These are phyloP conservation scores for Junonia oenone DNA, from an alignment of 2,888 invertebrate genomes.

Conservation along the genomic window DNA sequence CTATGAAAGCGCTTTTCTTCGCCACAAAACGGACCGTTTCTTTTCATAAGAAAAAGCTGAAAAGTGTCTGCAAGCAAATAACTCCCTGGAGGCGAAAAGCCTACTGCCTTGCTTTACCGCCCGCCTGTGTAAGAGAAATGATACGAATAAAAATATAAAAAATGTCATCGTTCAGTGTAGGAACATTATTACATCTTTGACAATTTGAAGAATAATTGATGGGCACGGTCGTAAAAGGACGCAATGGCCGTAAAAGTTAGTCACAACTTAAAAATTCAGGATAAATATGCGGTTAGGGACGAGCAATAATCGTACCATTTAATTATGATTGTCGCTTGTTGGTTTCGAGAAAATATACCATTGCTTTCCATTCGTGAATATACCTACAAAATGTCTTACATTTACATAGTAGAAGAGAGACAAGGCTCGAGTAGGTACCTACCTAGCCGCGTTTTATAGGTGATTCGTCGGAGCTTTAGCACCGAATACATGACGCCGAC, in stretches of 20 bases:
- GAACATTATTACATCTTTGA: slow-evolving; percentile 23
- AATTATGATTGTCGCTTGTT: slow-evolving; percentile 60
- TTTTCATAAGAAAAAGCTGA: slow-evolving; percentile 79
- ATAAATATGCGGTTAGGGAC: slow-evolving; percentile 6
- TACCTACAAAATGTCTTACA: slow-evolving; percentile 60
- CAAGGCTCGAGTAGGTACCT: slow-evolving; percentile 42
- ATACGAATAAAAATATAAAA: slow-evolving; percentile 65
- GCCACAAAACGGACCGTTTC: slow-evolving; percentile 78
- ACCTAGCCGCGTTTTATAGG: slow-evolving; percentile 33
- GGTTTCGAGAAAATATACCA: slow-evolving; percentile 57
- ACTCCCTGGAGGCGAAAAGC: slow-evolving; percentile 75
- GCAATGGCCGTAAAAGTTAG: slow-evolving; percentile 5
- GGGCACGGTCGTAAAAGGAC: background rate
- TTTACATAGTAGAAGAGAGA: slow-evolving; percentile 58
- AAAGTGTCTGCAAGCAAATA: slow-evolving; percentile 79
- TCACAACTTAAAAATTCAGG: slow-evolving; percentile 13
- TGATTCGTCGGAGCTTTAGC: slow-evolving; percentile 34
- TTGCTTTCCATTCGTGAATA: slow-evolving; percentile 39
- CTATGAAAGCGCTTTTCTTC: slow-evolving; percentile 78
- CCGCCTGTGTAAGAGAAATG: slow-evolving; percentile 51
- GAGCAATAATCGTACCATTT: slow-evolving; percentile 25
- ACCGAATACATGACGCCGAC: slow-evolving; percentile 49
- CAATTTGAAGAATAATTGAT: slow-evolving; percentile 25
- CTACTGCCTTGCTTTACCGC: slow-evolving; percentile 74
- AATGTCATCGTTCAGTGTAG: slow-evolving; percentile 41